Percentiles rank a stretch among this genome's conserved stretches.
Evolutionary conservation across 2,797 vertebrate species (phyloP).

Genomic region (Hemibagrus guttatus): DNA sequence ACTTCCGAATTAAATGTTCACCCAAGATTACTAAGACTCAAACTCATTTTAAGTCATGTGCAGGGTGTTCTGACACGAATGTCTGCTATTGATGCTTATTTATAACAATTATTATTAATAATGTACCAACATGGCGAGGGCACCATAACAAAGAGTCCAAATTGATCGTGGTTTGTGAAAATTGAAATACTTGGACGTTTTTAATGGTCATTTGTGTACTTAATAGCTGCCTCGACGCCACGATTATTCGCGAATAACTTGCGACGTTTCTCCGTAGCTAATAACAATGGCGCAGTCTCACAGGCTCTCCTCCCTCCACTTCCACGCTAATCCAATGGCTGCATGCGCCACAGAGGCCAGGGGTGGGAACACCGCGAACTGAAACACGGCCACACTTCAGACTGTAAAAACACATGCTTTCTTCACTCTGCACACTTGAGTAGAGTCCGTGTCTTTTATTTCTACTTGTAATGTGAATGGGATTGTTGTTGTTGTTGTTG

Average conservation of each 20-base stretch:
- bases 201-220: not conserved
- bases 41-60: not conserved
- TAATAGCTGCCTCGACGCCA: not conserved
- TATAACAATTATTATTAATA: not conserved
- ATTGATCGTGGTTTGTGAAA: slow-evolving; percentile 2
- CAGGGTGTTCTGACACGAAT: not conserved
- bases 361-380: slow-evolving; percentile 69
- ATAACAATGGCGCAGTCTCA: slow-evolving; percentile 80
- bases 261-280: slow-evolving; percentile 51
- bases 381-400: slow-evolving; percentile 65
- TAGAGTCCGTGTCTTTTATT: not conserved
- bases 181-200: not conserved
- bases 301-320: slow-evolving; percentile 70
- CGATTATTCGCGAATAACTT: slow-evolving; percentile 58
- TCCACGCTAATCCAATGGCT: slow-evolving; percentile 78
- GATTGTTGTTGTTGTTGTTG: not conserved
- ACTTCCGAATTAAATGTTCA: slow-evolving; percentile 77
- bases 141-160: slow-evolving; percentile 31
- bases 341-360: slow-evolving; percentile 73
- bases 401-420: slow-evolving; percentile 1
- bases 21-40: not conserved
- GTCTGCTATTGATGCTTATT: not conserved
- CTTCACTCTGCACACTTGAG: not conserved
- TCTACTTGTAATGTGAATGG: not conserved
- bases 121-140: not conserved